phyloP scores from a whole-genome alignment of 2,888 invertebrate species.

The Bimastos eiseni region DNA sequence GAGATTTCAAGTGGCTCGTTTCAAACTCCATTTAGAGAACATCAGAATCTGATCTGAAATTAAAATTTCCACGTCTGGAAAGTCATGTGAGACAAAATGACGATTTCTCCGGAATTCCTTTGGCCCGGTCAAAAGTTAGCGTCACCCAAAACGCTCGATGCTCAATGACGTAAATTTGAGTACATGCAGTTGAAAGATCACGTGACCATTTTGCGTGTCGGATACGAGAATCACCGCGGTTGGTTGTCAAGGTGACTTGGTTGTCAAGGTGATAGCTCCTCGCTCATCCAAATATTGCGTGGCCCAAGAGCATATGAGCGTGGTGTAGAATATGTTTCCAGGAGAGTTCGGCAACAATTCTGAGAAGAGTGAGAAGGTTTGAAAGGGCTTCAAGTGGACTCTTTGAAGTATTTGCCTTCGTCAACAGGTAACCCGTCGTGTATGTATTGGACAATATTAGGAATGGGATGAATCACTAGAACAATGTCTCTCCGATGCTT shows the following conservation, averaged over 20 bases:
- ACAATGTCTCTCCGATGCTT: background rate
- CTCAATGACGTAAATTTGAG: background rate
- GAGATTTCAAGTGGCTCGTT: too few species aligned
- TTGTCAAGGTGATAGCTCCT: background rate
- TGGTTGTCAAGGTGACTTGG: background rate
- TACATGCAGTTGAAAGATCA: background rate
- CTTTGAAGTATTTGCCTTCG: background rate
- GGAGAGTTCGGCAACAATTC: background rate
- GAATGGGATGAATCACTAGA: background rate
- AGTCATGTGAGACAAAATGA: background rate
- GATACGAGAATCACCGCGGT: background rate
- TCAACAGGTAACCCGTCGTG: background rate
- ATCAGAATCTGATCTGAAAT: too few species aligned
- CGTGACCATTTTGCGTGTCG: background rate
- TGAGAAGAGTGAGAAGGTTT: background rate
- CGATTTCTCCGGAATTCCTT: background rate
- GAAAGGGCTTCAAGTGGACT: background rate
- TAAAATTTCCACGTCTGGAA: too few species aligned
- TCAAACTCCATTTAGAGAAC: too few species aligned
- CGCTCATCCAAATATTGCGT: background rate
- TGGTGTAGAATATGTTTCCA: background rate
- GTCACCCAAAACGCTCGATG: background rate
- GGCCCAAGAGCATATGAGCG: background rate
- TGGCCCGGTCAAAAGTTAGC: background rate
- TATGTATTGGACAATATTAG: background rate